Evolutionary conservation across 1,140 invertebrate species (phyloP).

Genomic region (Agrilus planipennis): DNA sequence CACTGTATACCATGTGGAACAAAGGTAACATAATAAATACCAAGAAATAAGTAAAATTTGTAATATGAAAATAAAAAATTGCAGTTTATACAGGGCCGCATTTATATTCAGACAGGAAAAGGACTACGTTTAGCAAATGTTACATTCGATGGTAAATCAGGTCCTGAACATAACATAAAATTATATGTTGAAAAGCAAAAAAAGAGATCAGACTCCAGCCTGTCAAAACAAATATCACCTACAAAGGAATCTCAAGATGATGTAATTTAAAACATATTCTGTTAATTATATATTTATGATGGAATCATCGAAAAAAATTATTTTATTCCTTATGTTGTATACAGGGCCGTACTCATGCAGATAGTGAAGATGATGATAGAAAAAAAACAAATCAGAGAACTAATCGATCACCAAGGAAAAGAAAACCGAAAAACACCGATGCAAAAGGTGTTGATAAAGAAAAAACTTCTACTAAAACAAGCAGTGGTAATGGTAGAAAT

Average conservation of each 20-base stretch:
- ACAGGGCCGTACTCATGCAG: too few relatives aligned
- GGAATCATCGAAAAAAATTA: too few relatives aligned
- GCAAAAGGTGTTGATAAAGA: too few relatives aligned
- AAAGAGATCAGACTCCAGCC: constrained; percentile 23
- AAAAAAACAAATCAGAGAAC: constrained; percentile 13
- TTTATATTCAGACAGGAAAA: constrained; percentile 59
- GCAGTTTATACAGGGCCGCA: constrained; percentile 60
- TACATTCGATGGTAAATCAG: constrained; percentile 33
- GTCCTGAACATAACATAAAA: constrained; percentile 21
- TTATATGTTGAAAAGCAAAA: constrained; percentile 14
- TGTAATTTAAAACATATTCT: constrained; percentile 15
- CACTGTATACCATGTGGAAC: constrained; percentile 53
- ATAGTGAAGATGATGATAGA: constrained; percentile 25
- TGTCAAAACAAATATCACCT: constrained; percentile 21
- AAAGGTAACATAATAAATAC: constrained; percentile 39
- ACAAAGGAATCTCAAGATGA: constrained; percentile 29
- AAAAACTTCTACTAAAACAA: too few relatives aligned
- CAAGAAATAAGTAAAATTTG: background rate
- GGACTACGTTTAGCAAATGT: constrained; percentile 53
- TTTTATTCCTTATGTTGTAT: too few relatives aligned
- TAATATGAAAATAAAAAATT: constrained; percentile 16
- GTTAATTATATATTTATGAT: too few relatives aligned
- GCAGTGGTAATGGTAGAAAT: too few relatives aligned
- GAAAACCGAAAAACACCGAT: constrained; percentile 6
- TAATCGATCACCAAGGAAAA: constrained; percentile 14